Percentiles rank a stretch among this genome's conserved stretches.
Conservation (phyloP, 2,113 vertebrate species). For the Psettodes erumei region DNA sequence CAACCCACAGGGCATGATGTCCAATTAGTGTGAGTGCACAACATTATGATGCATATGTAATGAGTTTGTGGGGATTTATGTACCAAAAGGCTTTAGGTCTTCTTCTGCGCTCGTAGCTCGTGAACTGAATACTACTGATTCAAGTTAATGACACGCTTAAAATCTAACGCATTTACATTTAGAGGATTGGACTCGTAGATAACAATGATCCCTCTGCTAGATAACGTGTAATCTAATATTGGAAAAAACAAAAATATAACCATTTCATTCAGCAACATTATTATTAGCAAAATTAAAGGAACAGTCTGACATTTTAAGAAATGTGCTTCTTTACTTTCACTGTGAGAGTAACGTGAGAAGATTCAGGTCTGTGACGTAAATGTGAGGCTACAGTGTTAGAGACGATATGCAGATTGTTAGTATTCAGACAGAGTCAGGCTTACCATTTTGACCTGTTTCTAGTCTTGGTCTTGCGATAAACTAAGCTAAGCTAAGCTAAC, state of each 20-base stretch:
- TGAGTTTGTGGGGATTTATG: conserved; percentile 25
- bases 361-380: too few species aligned
- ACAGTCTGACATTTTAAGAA: not conserved
- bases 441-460: not conserved
- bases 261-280: not conserved
- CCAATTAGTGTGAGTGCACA: conserved; percentile 52
- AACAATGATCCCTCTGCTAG: not conserved
- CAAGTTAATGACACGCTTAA: not conserved
- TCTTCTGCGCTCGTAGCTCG: conserved; percentile 14
- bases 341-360: not conserved
- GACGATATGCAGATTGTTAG: too few species aligned
- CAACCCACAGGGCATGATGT: conserved; percentile 59
- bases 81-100: not conserved
- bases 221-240: not conserved
- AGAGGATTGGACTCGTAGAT: not conserved
- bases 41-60: conserved; percentile 40
- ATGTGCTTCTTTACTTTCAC: not conserved
- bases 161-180: not conserved
- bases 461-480: not conserved
- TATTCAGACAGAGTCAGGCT: not conserved
- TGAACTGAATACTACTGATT: not conserved
- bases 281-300: not conserved
- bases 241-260: not conserved
- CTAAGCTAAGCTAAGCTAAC: not conserved
- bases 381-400: too few species aligned